A percentile compares a stretch with the other conserved stretches of the same genome.
Evolutionary conservation across 2,797 vertebrate genomes (phyloP).

Genomic region (Lutjanus campechanus): DNA sequence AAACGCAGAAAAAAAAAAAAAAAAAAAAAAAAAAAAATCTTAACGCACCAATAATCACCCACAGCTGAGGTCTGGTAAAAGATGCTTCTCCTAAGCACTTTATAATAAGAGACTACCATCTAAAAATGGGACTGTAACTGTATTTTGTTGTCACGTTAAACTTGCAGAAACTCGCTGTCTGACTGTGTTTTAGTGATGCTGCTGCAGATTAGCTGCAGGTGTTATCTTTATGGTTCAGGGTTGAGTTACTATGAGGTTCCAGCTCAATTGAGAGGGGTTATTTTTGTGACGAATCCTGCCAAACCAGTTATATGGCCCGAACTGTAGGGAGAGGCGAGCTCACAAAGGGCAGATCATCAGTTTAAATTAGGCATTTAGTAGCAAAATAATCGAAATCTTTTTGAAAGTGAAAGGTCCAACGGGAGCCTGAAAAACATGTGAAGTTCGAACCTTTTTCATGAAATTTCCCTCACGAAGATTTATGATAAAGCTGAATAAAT

Average conservation of each 20-base stretch:
- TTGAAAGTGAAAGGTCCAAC: background rate
- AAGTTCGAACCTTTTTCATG: background rate
- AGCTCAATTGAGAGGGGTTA: background rate
- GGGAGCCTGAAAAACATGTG: background rate
- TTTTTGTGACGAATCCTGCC: constrained; percentile 14
- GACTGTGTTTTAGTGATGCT: background rate
- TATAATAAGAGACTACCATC: background rate
- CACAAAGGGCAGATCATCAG: background rate
- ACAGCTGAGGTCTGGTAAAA: background rate
- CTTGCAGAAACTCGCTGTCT: background rate
- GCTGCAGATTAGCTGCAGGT: constrained; percentile 1
- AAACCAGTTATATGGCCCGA: constrained; percentile 6
- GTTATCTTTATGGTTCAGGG: background rate
- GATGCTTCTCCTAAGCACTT: background rate
- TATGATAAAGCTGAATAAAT: background rate
- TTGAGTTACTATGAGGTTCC: constrained; percentile 4
- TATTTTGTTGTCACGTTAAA: background rate
- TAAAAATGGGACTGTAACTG: background rate
- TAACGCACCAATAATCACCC: constrained; percentile 39
- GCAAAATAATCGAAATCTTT: background rate
- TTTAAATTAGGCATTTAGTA: constrained; percentile 1
- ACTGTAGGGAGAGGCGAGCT: background rate
- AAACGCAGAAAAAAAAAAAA: background rate
- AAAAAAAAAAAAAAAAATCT: background rate
- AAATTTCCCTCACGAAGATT: background rate